Evolutionary conservation across 2,797 vertebrate species (phyloP).

Genomic region (Moxostoma hubbsi): DNA sequence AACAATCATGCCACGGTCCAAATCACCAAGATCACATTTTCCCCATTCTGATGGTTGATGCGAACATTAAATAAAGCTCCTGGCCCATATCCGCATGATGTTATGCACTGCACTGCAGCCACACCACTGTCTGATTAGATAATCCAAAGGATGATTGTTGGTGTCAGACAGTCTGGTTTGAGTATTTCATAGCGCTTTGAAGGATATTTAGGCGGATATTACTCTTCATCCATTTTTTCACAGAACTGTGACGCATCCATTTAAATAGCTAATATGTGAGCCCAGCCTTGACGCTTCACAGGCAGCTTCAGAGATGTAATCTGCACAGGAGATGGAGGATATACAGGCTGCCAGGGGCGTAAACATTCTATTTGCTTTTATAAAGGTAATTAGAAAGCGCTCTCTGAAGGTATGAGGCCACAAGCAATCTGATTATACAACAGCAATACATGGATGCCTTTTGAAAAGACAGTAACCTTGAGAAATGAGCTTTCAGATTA

Average conservation of each 20-base stretch:
- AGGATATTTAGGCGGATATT: constrained; percentile 31
- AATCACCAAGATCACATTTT: no score
- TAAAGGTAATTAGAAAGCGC: constrained; percentile 45
- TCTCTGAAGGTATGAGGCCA: constrained; percentile 25
- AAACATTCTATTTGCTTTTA: constrained; percentile 45
- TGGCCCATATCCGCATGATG: no score
- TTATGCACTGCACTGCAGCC: no score
- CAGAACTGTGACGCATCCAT: constrained; percentile 45
- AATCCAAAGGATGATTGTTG: no score
- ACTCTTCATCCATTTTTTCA: constrained; percentile 50
- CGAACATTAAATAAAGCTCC: no score
- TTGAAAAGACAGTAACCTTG: constrained; percentile 36
- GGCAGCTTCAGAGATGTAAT: constrained; percentile 11
- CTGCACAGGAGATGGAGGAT: constrained; percentile 8
- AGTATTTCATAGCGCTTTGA: not conserved
- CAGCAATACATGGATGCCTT: constrained; percentile 7
- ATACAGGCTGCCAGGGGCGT: constrained; percentile 21
- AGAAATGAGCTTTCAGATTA: constrained; percentile 15
- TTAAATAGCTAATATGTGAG: constrained; percentile 49
- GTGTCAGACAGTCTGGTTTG: no score
- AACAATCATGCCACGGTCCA: no score
- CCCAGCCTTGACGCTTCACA: constrained; percentile 13
- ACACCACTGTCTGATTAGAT: no score
- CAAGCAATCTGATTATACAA: constrained; percentile 12
- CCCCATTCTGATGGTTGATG: no score